Conservation (phyloP, 2,113 vertebrate species). For the Salvelinus alpinus region DNA sequence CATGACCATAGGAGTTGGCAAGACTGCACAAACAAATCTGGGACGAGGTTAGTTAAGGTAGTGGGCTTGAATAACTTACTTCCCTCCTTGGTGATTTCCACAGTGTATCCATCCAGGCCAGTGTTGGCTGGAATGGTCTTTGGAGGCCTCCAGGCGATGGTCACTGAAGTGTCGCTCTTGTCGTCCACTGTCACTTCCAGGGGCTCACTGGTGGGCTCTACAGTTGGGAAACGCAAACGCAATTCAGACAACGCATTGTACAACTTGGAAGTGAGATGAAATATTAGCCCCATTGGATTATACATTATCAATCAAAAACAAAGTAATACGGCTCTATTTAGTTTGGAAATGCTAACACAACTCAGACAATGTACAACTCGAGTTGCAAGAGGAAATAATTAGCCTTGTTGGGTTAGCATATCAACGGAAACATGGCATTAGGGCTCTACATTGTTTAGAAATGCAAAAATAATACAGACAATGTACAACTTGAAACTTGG, state of each 20-base stretch:
- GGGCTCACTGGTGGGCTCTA: slow-evolving; percentile 74
- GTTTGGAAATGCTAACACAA: not conserved
- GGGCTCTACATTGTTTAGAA: not conserved
- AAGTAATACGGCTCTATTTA: slow-evolving; percentile 53
- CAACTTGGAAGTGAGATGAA: too few relatives aligned
- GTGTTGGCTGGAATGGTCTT: slow-evolving; percentile 56
- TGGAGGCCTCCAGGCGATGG: slow-evolving; percentile 75
- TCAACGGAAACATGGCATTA: not conserved
- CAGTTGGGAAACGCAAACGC: not conserved
- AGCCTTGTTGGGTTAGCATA: not conserved
- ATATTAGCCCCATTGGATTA: too few relatives aligned
- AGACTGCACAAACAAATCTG: too few relatives aligned
- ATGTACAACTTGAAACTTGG: not conserved
- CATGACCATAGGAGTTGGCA: too few relatives aligned
- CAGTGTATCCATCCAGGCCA: slow-evolving; percentile 74
- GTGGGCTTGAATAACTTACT: slow-evolving; percentile 61
- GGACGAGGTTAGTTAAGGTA: too few relatives aligned
- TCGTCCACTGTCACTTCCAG: slow-evolving; percentile 70
- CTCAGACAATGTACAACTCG: not conserved
- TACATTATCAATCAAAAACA: too few relatives aligned
- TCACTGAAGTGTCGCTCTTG: slow-evolving; percentile 70
- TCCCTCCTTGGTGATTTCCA: slow-evolving; percentile 78
- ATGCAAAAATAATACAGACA: not conserved
- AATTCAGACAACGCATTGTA: too few relatives aligned
- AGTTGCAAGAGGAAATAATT: not conserved